Evolutionary conservation across 1,140 invertebrate genomes (phyloP), one percentile per base, ranked within the genome.

Genomic region (Phortica variegata): DNA sequence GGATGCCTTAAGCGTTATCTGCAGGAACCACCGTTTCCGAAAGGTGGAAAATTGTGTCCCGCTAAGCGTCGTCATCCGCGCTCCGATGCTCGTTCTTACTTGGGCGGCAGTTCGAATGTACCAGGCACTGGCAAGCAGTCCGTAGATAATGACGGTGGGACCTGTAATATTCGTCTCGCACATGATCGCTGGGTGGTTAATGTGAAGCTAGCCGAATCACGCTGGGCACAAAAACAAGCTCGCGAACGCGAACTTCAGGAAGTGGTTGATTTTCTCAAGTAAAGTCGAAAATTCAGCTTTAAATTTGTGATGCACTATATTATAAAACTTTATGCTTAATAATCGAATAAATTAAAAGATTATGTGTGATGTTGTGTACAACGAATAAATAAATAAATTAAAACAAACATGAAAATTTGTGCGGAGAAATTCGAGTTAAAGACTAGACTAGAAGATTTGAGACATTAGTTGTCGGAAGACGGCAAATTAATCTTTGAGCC

Each of bases 191-290:
- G 87, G 85, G 83, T 83, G 47, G 60, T 89, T 15, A 83, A 82
- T 41, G 83, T 88, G 8, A 84, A 84, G 58, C 74, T 89, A 13
- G 86, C 86, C 0, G 88, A 90, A 76, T 81, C 84, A 18, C 77
- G 87, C 33, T 90, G 88, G 88, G 87, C 87, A 4, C 87, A 89
- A 62, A 82, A 89, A 59, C 85, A 90, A 65, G 88, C 88, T 5
- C 80, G 86, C 43, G 79, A 84, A 54, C 77, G 88, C 54, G 88
- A 90, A 63, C 73, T 90, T 8, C 83, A 85, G 19, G 88, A 90
- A 77, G 87, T 90, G 5, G 80, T 83, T 3, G 87, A 90, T 50
- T 87, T 87, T 68, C 81, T 87, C 44, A 71, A 80, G 49, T 81
- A 68, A 74, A 17, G 39, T 17, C 21, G 10, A 17, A 17, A 9